Percentiles rank a stretch among this genome's conserved stretches.
phyloP scores from a whole-genome alignment of 2,888 invertebrate species.

The Acleris holmiana region DNA sequence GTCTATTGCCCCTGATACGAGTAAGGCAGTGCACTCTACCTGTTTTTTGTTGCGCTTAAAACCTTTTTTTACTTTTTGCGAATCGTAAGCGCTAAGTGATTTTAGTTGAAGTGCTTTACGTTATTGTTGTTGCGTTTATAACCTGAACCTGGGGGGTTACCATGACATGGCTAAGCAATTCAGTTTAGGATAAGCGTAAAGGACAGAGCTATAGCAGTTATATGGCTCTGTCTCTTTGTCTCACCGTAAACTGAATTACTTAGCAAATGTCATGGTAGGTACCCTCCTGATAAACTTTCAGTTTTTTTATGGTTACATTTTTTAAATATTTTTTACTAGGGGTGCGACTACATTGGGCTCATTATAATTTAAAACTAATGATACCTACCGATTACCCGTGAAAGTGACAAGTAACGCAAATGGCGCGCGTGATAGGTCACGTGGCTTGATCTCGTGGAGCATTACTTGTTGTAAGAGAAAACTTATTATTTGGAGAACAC shows the following conservation, averaged over 20 bases:
- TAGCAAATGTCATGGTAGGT: too few relatives aligned
- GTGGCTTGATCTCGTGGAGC: slow-evolving; percentile 38
- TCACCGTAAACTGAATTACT: too few relatives aligned
- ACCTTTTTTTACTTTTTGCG: slow-evolving; percentile 4
- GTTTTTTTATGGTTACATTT: too few relatives aligned
- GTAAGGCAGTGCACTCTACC: slow-evolving; percentile 4
- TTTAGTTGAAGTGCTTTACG: slow-evolving; percentile 3
- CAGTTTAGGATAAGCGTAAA: too few relatives aligned
- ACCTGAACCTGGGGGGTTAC: not conserved
- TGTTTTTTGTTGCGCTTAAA: slow-evolving; percentile 3
- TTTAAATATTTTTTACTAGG: too few relatives aligned
- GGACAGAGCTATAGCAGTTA: too few relatives aligned
- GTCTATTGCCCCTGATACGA: slow-evolving; percentile 15
- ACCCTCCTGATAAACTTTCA: too few relatives aligned
- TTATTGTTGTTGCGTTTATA: not conserved
- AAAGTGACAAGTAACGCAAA: not conserved
- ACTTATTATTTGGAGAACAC: slow-evolving; percentile 39
- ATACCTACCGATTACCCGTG: too few relatives aligned
- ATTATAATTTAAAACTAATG: too few relatives aligned
- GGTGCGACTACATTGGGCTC: too few relatives aligned
- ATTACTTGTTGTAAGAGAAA: slow-evolving; percentile 43
- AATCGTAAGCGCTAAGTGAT: slow-evolving; percentile 7
- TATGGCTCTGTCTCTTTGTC: too few relatives aligned
- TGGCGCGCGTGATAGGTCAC: slow-evolving; percentile 58
- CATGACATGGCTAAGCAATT: too few relatives aligned